phyloP scores from a whole-genome alignment of 1,140 invertebrate species.

The Probaryconus sp. region DNA sequence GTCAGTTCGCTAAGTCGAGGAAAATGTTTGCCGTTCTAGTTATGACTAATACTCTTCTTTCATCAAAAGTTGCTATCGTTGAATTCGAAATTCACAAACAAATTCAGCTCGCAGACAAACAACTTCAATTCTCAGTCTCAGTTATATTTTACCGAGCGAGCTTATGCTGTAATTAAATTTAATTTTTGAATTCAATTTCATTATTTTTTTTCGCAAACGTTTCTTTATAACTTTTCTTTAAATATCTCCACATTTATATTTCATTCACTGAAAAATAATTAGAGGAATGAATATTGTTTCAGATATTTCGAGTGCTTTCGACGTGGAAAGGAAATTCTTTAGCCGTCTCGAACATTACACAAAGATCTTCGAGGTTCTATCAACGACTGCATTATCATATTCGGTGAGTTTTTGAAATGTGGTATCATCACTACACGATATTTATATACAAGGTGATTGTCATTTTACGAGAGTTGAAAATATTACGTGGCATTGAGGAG shows the following conservation, averaged over 20 bases:
- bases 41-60: constrained; percentile 45
- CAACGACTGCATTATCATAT: constrained; percentile 48
- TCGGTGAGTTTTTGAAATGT: constrained; percentile 24
- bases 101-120: not conserved
- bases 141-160: too few relatives aligned
- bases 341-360: not conserved
- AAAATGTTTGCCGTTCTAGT: constrained; percentile 31
- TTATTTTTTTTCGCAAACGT: too few relatives aligned
- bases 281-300: too few relatives aligned
- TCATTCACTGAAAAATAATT: too few relatives aligned
- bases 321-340: constrained; percentile 12
- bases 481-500: constrained; percentile 16
- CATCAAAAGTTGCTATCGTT: constrained; percentile 14
- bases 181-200: too few relatives aligned
- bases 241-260: too few relatives aligned
- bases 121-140: constrained; percentile 6
- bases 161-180: too few relatives aligned
- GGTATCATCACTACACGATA: constrained; percentile 43
- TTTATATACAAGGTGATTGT: constrained; percentile 47
- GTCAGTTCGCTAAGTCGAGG: constrained; percentile 33
- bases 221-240: too few relatives aligned
- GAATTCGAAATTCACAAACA: constrained; percentile 5
- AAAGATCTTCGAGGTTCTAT: constrained; percentile 16
- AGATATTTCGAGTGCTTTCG: too few relatives aligned
- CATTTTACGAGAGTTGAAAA: constrained; percentile 46